Base-by-base conservation (phyloP, 2,797 vertebrate species). In the Etheostoma nigrum region DNA sequence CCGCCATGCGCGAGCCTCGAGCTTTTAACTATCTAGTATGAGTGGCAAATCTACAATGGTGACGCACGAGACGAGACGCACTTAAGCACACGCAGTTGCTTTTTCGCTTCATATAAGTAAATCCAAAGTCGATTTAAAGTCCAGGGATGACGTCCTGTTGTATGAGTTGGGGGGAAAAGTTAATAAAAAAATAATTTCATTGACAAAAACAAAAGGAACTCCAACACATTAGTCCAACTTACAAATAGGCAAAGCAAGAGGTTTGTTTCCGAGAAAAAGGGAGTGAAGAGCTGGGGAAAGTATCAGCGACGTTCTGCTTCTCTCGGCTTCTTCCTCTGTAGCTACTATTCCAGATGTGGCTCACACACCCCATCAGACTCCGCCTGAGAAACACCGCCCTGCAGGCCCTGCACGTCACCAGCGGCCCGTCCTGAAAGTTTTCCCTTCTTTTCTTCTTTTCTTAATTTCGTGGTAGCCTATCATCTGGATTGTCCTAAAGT, bases 311-410 rank as follows among this genome's bases (percentile, higher is more conserved):
- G 58, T 72, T 89, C 79, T 86, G 89, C 88, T 88, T 81, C 87
- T 86, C 81, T 82, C 82, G 89, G 86, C 91, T 87, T 82, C 49
- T 84, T 74, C 52, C 75, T 91, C 80, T 83, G 82, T 15, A 82
- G 90, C 84, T 91, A 91, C 93, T 94, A 94, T 93, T 95, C 95
- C 95, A 96, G 95, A 96, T 95, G 95, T 93, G 90, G 87, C 82
- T 86, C 86, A 88, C 89, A 90, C 92, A 89, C 91, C 92, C 91
- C 86, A 90, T 89, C 88, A n/a, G 81, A 79, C 81, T 83, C 86
- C 86, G 92, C 88, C 92, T 91, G 91, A 92, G 89, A 94, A 68
- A 94, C 94, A 93, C 94, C 95, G 95, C 95, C 95, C 95, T 92
- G 88, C 76, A 83, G 89, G 91, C 89, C 88, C 74, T 53, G 85